A percentile compares a stretch with the other conserved stretches of the same genome.
phyloP scores from a whole-genome alignment of 2,113 vertebrate genomes.

The Anas platyrhynchos region DNA sequence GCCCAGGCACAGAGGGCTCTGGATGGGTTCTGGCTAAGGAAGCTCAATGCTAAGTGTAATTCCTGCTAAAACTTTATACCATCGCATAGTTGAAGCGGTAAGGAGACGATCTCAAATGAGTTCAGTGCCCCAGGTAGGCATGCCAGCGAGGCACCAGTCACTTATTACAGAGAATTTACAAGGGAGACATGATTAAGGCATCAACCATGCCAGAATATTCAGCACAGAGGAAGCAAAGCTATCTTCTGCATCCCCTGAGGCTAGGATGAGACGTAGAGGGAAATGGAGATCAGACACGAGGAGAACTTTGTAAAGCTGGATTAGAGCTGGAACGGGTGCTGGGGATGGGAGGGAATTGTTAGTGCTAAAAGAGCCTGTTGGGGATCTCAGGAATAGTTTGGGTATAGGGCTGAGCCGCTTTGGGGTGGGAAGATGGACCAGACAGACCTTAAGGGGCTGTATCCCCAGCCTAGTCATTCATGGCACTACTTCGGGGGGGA shows the following conservation, averaged over 20 bases:
- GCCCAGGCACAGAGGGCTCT: not conserved
- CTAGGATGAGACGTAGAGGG: not conserved
- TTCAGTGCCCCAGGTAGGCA: not conserved
- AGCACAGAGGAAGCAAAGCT: not conserved
- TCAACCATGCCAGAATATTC: not conserved
- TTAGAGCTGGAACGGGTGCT: not conserved
- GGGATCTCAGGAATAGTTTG: not conserved
- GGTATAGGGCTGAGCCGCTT: not conserved
- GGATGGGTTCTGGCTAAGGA: not conserved
- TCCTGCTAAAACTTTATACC: not conserved
- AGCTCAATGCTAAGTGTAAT: not conserved
- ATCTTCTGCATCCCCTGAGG: not conserved
- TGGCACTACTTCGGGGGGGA: accelerated
- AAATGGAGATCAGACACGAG: not conserved
- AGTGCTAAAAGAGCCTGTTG: not conserved
- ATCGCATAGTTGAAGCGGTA: not conserved
- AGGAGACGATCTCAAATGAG: not conserved
- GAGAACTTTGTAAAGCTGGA: not conserved
- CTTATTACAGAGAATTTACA: not conserved
- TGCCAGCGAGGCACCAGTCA: not conserved
- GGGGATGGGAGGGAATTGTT: not conserved
- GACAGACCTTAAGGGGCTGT: not conserved
- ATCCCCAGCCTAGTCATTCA: not conserved
- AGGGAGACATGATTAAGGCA: not conserved
- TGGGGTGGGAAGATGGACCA: not conserved